Evolutionary conservation across 2,888 invertebrate genomes (phyloP).

Genomic region (Epinotia demarniana): DNA sequence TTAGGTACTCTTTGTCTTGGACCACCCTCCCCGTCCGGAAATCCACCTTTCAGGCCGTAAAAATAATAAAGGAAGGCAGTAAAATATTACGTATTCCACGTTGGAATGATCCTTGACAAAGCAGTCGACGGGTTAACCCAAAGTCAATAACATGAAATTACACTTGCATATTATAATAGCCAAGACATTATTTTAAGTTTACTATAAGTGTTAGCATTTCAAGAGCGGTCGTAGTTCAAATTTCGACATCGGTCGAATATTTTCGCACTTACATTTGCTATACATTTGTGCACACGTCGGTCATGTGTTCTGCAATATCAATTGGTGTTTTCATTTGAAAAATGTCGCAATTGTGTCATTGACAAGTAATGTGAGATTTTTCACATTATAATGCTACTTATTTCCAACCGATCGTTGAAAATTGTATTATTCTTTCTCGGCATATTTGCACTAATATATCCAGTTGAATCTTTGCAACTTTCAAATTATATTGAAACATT

Average conservation of each 20-base stretch:
- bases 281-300: constrained; percentile 7
- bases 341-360: constrained; percentile 33
- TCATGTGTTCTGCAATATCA: constrained; percentile 20
- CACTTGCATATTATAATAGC: not conserved
- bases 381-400: not conserved
- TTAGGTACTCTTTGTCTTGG: no score
- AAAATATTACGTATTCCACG: no score
- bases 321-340: constrained; percentile 15
- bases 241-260: constrained; percentile 4
- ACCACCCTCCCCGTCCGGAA: no score
- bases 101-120: not conserved
- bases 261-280: constrained; percentile 29
- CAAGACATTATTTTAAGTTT: constrained; percentile 1
- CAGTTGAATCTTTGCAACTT: no score
- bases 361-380: not conserved
- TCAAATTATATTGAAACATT: no score
- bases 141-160: not conserved
- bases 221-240: constrained; percentile 26
- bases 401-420: not conserved
- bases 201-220: constrained; percentile 8
- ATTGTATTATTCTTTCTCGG: not conserved
- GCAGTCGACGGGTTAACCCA: not conserved
- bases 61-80: no score
- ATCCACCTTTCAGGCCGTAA: no score
- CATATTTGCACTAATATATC: no score